Evolutionary conservation across 2,797 vertebrate species (phyloP).

Genomic region (Antrozous pallidus): DNA sequence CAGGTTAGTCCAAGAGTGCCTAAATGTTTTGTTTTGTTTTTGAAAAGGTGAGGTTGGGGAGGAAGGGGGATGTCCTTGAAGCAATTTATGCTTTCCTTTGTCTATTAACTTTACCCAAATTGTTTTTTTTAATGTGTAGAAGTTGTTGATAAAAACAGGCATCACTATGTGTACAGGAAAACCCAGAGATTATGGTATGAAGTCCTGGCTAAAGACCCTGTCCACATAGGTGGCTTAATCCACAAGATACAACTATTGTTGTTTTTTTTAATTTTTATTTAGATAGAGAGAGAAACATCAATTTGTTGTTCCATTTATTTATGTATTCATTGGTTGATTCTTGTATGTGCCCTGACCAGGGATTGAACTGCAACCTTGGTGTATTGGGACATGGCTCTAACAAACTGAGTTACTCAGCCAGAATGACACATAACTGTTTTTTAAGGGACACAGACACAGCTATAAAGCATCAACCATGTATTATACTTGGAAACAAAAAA

Average conservation of each 20-base stretch:
- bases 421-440: not conserved
- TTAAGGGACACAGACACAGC: not conserved
- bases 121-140: not conserved
- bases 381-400: not conserved
- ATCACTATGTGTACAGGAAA: not conserved
- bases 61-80: not conserved
- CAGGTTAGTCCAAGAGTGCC: not conserved
- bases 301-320: not conserved
- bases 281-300: not conserved
- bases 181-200: not conserved
- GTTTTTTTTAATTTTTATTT: not conserved
- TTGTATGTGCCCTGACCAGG: not conserved
- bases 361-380: not conserved
- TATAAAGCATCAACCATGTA: not conserved
- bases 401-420: not conserved
- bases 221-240: not conserved
- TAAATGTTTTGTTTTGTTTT: not conserved
- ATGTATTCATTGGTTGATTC: not conserved
- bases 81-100: not conserved
- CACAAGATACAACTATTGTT: not conserved
- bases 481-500: not conserved
- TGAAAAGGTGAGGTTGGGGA: not conserved
- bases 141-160: not conserved
- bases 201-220: not conserved
- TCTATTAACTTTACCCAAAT: not conserved